Evolutionary conservation across 1,140 invertebrate genomes (phyloP), one percentile per base, ranked within the genome.

Genomic region (Apolygus lucorum): DNA sequence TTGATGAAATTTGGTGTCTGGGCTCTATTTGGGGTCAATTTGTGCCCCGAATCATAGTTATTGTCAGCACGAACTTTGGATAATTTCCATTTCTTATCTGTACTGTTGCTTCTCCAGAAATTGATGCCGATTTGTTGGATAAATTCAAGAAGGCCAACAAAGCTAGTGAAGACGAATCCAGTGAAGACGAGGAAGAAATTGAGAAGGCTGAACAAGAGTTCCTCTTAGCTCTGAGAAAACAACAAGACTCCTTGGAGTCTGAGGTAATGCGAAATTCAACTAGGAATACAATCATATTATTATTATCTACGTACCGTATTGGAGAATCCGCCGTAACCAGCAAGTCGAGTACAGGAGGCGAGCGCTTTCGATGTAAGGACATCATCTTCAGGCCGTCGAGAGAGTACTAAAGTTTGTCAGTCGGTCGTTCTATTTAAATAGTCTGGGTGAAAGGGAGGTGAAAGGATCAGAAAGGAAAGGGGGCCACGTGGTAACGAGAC

Each of bases 151-250:
- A 11, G 11, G 11, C 54, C 13, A 59, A 24, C 22, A 59, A 24
- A 59, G 54, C 54, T 14, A 59, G 54, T 59, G 54, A 59, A 11
- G 54, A 24, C 22, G 54, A 59, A 21, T 4, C 11, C 11, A 17
- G 8, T 4, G 17, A 17, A 11, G 54, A 59, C 54, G 54, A 59
- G 22, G 54, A 59, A 22, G 54, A 59, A 59, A 59, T 59, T 59
- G 54, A 59, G 22, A 59, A 22, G 22, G 54, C 54, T 11, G 54
- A 59, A 21, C 54, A 59, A 59, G 22, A 59, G 22, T 59, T 59
- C 22, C 54, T 59, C 22, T 22, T 59, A 4, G 54, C 11, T 13
- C 22, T 59, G 4, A 13, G 54, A 21, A 59, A 59, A 21, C 54
- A 59, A 24, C 54, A 59, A 59, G 22, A 59, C 22, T 8, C 54